phyloP scores from a whole-genome alignment of 2,113 vertebrate genomes.

The Epinephelus moara region DNA sequence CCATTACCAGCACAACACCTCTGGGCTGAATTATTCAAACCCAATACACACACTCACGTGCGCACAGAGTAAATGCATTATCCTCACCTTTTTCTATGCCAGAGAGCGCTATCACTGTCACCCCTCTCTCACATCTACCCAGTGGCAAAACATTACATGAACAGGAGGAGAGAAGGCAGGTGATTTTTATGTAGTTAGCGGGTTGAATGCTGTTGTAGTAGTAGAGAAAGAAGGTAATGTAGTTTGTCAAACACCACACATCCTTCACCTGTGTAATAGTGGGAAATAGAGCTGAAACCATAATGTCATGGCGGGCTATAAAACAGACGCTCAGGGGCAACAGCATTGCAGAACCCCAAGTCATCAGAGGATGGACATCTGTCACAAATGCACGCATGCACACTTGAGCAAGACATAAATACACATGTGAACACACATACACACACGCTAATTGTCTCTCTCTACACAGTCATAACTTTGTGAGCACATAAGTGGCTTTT shows the following conservation, averaged over 20 bases:
- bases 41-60: conserved; percentile 29
- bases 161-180: background rate
- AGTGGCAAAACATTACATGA: conserved; percentile 28
- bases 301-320: conserved; percentile 53
- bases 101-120: background rate
- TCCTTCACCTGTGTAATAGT: conserved; percentile 51
- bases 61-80: conserved; percentile 43
- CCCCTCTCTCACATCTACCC: conserved; percentile 13
- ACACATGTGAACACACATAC: conserved; percentile 45
- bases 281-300: conserved; percentile 60
- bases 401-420: conserved; percentile 27
- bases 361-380: conserved; percentile 58
- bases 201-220: conserved; percentile 17
- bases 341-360: conserved; percentile 41
- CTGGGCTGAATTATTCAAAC: conserved; percentile 64
- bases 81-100: conserved; percentile 30
- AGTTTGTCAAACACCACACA: conserved; percentile 44
- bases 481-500: conserved; percentile 76
- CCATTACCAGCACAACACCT: conserved; percentile 60
- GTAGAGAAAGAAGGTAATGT: conserved; percentile 31
- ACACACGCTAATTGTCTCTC: conserved; percentile 63
- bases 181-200: conserved; percentile 37
- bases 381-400: conserved; percentile 43
- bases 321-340: conserved; percentile 57
- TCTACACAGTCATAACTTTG: conserved; percentile 66